Conservation (phyloP, 1,140 invertebrate species). For the Gyrodactylus bullatarudis region DNA sequence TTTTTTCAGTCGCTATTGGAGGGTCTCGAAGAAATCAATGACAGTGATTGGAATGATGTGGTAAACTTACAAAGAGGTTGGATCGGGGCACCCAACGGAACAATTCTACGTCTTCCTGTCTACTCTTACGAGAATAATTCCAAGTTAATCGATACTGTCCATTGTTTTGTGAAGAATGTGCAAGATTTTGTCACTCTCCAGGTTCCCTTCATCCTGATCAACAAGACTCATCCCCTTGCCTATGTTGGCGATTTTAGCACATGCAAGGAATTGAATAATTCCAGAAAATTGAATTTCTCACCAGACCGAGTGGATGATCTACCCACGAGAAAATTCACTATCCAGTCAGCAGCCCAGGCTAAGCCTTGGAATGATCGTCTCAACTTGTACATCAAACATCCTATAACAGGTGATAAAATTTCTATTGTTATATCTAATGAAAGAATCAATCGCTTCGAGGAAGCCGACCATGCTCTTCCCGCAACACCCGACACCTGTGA, state of each 20-base stretch:
- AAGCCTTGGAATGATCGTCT: neutral
- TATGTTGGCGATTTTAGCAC: neutral
- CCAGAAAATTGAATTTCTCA: neutral
- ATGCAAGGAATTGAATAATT: neutral
- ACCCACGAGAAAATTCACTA: neutral
- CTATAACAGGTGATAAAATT: neutral
- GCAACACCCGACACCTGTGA: no score
- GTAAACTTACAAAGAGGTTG: slow-evolving; percentile 59
- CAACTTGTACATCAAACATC: neutral
- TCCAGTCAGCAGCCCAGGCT: neutral
- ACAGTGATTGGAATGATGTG: slow-evolving; percentile 36
- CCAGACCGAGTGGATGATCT: neutral
- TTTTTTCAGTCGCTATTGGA: slow-evolving; percentile 22
- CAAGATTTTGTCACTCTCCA: neutral
- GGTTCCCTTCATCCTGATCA: neutral
- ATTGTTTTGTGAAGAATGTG: neutral
- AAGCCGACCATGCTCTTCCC: neutral
- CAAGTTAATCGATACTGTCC: neutral
- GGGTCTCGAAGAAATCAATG: slow-evolving; percentile 29
- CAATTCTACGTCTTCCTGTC: neutral
- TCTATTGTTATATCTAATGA: neutral
- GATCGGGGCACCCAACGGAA: slow-evolving; percentile 65
- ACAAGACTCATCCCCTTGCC: neutral
- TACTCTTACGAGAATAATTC: neutral
- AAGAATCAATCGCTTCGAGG: neutral